phyloP scores from a whole-genome alignment of 2,113 vertebrate genomes.

The Prolemur simus region DNA sequence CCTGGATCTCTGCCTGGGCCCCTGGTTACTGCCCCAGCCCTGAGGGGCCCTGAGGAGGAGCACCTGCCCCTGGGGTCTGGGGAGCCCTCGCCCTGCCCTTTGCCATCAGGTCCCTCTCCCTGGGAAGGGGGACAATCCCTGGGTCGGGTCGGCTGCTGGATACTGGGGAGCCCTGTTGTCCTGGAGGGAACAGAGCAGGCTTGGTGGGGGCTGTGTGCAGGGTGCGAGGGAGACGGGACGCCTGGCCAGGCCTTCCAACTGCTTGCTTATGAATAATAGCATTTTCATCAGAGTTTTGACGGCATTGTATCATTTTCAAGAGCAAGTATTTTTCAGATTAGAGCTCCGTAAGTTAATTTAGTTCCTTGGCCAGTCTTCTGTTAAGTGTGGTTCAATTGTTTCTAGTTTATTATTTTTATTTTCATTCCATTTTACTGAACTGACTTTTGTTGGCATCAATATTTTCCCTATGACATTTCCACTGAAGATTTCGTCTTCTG shows the following conservation, averaged over 20 bases:
- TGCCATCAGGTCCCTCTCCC: background rate
- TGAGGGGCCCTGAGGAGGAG: rapidly evolving
- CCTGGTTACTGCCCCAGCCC: too few relatives aligned
- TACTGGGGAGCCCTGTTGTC: rapidly evolving
- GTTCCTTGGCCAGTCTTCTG: background rate
- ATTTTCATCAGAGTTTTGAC: too few relatives aligned
- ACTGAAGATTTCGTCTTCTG: rapidly evolving
- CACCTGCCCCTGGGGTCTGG: background rate
- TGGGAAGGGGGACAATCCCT: background rate
- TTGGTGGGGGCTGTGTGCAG: too few relatives aligned
- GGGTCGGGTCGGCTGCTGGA: rapidly evolving
- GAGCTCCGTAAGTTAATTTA: rapidly evolving
- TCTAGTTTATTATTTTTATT: background rate
- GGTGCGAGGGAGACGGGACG: rapidly evolving
- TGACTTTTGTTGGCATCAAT: rapidly evolving
- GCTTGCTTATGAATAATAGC: background rate
- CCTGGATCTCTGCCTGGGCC: rapidly evolving
- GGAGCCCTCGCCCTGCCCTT: background rate
- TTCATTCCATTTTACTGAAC: background rate
- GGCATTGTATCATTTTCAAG: rapidly evolving
- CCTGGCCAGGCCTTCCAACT: background rate
- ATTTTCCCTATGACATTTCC: rapidly evolving
- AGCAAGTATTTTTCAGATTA: background rate
- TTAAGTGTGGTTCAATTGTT: rapidly evolving
- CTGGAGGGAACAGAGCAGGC: rapidly evolving